phyloP scores from a whole-genome alignment of 92 coral and sea anemone genomes.

The Pocillopora grandis region DNA sequence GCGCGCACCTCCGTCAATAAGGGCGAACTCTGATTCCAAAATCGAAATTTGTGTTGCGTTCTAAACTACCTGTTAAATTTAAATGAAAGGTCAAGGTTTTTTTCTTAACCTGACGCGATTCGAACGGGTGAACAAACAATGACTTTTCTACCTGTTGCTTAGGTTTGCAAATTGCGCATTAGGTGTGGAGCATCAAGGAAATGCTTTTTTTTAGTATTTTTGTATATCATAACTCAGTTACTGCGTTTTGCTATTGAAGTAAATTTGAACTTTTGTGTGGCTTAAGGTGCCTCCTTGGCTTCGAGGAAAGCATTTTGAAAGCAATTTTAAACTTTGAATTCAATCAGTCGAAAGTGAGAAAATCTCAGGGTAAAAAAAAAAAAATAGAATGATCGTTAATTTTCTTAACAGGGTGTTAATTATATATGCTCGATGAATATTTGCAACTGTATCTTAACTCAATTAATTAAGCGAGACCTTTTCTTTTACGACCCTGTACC shows the following conservation, averaged over 20 bases:
- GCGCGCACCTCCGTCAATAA: not conserved
- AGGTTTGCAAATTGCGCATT: not conserved
- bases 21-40: not conserved
- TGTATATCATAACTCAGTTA: not conserved
- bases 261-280: not conserved
- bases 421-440: too few species aligned
- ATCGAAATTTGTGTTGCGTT: not conserved
- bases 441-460: too few species aligned
- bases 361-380: not conserved
- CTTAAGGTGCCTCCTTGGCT: too few species aligned
- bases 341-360: not conserved
- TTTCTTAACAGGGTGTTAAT: too few species aligned
- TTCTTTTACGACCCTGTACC: too few species aligned
- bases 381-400: too few species aligned
- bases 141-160: conserved; percentile 25
- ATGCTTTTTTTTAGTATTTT: not conserved
- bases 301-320: too few species aligned
- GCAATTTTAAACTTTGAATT: not conserved
- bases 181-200: not conserved
- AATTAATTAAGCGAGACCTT: too few species aligned
- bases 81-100: conserved; percentile 7
- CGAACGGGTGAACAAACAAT: conserved; percentile 31
- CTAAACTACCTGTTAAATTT: conserved; percentile 35
- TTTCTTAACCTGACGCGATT: conserved; percentile 40
- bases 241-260: not conserved